Evolutionary conservation across 1,140 invertebrate genomes (phyloP).

Genomic region (Cardiocondyla obscurior): DNA sequence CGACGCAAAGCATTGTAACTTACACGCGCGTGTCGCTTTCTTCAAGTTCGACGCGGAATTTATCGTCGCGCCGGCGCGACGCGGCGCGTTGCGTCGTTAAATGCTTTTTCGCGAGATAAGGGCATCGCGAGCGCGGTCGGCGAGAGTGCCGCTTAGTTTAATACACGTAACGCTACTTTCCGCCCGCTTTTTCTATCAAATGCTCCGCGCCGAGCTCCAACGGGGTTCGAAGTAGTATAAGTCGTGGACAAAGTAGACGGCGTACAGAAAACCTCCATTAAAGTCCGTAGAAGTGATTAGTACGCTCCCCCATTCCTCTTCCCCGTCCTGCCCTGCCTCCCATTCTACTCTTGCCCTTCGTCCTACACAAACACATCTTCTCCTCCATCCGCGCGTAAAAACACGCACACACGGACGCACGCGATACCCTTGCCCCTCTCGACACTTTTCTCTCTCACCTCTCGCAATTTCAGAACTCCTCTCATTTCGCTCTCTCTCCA

Average conservation of each 20-base stretch:
- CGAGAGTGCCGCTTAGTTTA: constrained; percentile 79
- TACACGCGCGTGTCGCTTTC: constrained; percentile 7
- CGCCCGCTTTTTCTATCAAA: constrained; percentile 79
- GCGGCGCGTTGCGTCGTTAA: constrained; percentile 58
- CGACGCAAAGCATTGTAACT: neutral
- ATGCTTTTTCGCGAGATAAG: constrained; percentile 60
- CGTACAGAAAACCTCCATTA: constrained; percentile 85
- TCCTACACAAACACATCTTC: constrained; percentile 19
- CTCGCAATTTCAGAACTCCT: constrained; percentile 14
- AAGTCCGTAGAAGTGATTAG: constrained; percentile 84
- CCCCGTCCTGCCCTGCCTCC: constrained; percentile 34
- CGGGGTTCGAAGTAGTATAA: constrained; percentile 79
- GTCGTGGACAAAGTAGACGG: constrained; percentile 84
- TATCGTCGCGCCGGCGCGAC: constrained; percentile 67
- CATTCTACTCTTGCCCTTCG: constrained; percentile 34
- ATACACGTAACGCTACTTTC: constrained; percentile 82
- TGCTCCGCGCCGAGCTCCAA: constrained; percentile 74
- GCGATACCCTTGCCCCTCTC: neutral
- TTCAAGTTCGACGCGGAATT: constrained; percentile 58
- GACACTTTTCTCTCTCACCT: constrained; percentile 29
- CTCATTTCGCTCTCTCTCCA: constrained; percentile 45
- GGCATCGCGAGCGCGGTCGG: constrained; percentile 36
- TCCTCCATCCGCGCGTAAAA: neutral
- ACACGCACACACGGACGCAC: neutral
- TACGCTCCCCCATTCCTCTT: constrained; percentile 73